These are phyloP conservation scores for Illadopsis cleaveri DNA, from an alignment of 2,113 vertebrate genomes.

Conservation along the genomic window DNA sequence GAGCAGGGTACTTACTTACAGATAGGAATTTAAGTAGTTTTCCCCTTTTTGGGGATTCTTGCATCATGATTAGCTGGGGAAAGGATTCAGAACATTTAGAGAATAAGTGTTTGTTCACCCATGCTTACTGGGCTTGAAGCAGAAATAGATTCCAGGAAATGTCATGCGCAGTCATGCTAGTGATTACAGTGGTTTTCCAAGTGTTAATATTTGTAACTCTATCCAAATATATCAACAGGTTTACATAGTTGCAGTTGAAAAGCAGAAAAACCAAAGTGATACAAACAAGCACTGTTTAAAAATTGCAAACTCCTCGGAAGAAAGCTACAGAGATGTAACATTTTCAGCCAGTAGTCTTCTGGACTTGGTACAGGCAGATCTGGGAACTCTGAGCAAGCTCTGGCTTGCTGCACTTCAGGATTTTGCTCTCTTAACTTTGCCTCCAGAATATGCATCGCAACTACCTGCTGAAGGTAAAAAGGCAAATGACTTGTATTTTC, in stretches of 20 bases:
- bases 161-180: neutral
- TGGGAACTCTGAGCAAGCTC: slow-evolving; percentile 85
- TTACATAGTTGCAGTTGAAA: slow-evolving; percentile 88
- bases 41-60: neutral
- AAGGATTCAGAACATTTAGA: neutral
- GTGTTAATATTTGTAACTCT: neutral
- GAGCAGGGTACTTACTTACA: neutral
- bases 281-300: slow-evolving; percentile 36
- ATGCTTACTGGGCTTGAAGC: neutral
- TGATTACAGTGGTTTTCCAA: neutral
- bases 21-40: neutral
- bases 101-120: neutral
- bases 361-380: slow-evolving; percentile 84
- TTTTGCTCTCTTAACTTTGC: slow-evolving; percentile 85
- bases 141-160: neutral
- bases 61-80: neutral
- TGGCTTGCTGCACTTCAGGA: slow-evolving; percentile 93
- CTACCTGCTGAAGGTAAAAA: slow-evolving; percentile 84
- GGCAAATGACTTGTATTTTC: neutral
- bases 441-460: slow-evolving; percentile 79
- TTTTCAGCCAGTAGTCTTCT: slow-evolving; percentile 73
- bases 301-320: slow-evolving; percentile 38
- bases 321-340: slow-evolving; percentile 16
- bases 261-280: slow-evolving; percentile 71
- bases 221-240: slow-evolving; percentile 77